phyloP scores from a whole-genome alignment of 2,797 vertebrate species.

The Pogonophryne albipinna region DNA sequence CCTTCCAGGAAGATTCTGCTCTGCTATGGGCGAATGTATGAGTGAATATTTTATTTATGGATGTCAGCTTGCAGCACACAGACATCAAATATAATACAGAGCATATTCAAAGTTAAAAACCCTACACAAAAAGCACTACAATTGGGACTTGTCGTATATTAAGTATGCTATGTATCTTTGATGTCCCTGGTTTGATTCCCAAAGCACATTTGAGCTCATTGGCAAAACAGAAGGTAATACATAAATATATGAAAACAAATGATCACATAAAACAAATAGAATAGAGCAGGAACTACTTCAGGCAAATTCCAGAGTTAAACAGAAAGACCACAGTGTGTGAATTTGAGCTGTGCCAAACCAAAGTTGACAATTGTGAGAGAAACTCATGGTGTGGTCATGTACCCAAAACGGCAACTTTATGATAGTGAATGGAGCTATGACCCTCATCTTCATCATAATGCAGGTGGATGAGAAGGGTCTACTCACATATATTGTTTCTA shows the following conservation, averaged over 20 bases:
- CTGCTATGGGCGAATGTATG: constrained; percentile 1
- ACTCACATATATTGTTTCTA: too few species aligned
- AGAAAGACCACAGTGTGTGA: too few species aligned
- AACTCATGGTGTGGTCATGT: too few species aligned
- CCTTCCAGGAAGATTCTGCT: constrained; percentile 26
- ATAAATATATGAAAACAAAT: background rate
- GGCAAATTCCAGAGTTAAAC: too few species aligned
- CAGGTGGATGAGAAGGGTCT: background rate
- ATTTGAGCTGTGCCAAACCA: too few species aligned
- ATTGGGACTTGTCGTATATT: too few species aligned
- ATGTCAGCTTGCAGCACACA: constrained; percentile 1
- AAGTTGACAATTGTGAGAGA: too few species aligned
- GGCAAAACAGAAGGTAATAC: background rate
- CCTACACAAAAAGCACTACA: background rate
- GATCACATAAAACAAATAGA: background rate
- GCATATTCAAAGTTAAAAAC: background rate
- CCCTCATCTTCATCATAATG: background rate
- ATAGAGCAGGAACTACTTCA: background rate
- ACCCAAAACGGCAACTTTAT: too few species aligned
- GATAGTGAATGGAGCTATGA: too few species aligned
- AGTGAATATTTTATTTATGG: background rate
- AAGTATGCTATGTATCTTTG: background rate
- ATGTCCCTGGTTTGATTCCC: background rate
- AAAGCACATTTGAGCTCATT: background rate
- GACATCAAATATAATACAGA: background rate